phyloP scores from a whole-genome alignment of 2,888 invertebrate genomes.

The Drosophila anomalata region DNA sequence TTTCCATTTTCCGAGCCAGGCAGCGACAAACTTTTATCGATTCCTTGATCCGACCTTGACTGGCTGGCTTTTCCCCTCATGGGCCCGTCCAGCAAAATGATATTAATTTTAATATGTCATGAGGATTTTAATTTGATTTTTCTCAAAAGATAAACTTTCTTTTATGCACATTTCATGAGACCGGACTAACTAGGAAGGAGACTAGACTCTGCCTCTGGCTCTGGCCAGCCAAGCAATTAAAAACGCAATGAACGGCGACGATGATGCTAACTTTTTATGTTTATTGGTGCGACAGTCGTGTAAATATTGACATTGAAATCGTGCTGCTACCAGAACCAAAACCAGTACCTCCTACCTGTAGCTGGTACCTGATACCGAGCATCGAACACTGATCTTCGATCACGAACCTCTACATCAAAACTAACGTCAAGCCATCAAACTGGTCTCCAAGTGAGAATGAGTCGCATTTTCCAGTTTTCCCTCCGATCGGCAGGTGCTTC shows the following conservation, averaged over 20 bases:
- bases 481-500: slow-evolving; percentile 27
- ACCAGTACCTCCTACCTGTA: slow-evolving; percentile 31
- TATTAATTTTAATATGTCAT: slow-evolving; percentile 42
- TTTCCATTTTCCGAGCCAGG: slow-evolving; percentile 38
- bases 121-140: slow-evolving; percentile 40
- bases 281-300: slow-evolving; percentile 53
- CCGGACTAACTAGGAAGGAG: slow-evolving; percentile 36
- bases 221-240: slow-evolving; percentile 23
- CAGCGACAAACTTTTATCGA: slow-evolving; percentile 59
- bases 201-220: not conserved
- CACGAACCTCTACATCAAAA: slow-evolving; percentile 36
- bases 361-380: slow-evolving; percentile 12
- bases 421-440: slow-evolving; percentile 41
- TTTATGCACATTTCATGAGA: slow-evolving; percentile 36
- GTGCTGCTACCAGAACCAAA: slow-evolving; percentile 42
- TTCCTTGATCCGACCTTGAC: slow-evolving; percentile 60
- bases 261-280: slow-evolving; percentile 44
- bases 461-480: slow-evolving; percentile 52
- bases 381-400: slow-evolving; percentile 13
- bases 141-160: slow-evolving; percentile 43
- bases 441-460: slow-evolving; percentile 55
- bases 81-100: not conserved
- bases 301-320: slow-evolving; percentile 75
- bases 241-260: slow-evolving; percentile 29
- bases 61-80: slow-evolving; percentile 13